Conservation (phyloP, 1,140 invertebrate genomes). For the Fopius arisanus region DNA sequence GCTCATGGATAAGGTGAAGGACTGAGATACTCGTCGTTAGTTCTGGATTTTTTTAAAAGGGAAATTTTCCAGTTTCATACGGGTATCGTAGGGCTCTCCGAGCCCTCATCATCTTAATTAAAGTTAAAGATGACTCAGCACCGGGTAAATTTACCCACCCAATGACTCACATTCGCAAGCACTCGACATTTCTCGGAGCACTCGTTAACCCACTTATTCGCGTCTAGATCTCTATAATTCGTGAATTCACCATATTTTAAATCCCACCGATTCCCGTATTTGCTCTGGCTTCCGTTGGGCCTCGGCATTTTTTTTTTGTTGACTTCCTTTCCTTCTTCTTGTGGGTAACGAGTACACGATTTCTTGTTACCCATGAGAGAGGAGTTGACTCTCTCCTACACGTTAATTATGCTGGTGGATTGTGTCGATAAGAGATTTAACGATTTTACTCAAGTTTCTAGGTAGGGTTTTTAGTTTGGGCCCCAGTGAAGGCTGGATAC, state of each 20-base stretch:
- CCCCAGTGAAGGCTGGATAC: not conserved
- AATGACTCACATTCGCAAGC: too few relatives aligned
- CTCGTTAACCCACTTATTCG: not conserved
- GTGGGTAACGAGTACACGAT: not conserved
- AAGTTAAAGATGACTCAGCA: too few relatives aligned
- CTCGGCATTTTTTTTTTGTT: not conserved
- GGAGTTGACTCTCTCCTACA: not conserved
- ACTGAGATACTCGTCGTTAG: too few relatives aligned
- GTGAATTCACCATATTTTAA: not conserved
- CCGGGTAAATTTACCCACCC: too few relatives aligned
- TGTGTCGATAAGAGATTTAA: not conserved
- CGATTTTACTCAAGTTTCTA: not conserved
- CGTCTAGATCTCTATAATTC: not conserved
- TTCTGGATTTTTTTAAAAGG: too few relatives aligned
- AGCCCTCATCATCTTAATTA: too few relatives aligned
- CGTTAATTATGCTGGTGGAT: not conserved
- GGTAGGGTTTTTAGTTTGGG: not conserved
- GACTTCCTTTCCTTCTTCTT: not conserved
- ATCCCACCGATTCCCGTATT: not conserved
- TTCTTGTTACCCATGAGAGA: not conserved
- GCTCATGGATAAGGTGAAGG: too few relatives aligned
- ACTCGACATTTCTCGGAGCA: not conserved
- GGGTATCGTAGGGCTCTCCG: too few relatives aligned
- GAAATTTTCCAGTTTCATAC: too few relatives aligned
- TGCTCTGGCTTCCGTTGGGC: not conserved